These are phyloP conservation scores for Drosophila malerkotliana DNA, from an alignment of 1,140 invertebrate species.

Conservation along the genomic window DNA sequence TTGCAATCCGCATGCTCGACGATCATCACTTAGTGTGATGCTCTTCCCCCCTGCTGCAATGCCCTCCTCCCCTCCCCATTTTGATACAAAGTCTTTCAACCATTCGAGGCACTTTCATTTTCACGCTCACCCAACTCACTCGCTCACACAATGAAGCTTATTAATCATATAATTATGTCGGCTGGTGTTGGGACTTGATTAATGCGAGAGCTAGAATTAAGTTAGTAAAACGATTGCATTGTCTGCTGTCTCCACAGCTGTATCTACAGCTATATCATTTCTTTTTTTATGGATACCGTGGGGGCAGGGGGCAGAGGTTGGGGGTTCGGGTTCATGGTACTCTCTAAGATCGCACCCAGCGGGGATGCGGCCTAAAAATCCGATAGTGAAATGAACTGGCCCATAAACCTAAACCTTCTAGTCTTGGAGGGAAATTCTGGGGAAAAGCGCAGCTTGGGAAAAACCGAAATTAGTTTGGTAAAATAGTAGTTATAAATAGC, in stretches of 20 bases:
- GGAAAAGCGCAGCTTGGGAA: conserved; percentile 28
- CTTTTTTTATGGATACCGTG: conserved; percentile 18
- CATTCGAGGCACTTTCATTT: conserved; percentile 64
- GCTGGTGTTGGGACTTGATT: conserved; percentile 47
- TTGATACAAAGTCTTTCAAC: conserved; percentile 20
- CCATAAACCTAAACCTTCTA: not conserved
- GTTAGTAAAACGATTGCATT: conserved; percentile 71
- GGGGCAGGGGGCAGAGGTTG: conserved; percentile 1
- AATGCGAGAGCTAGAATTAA: conserved; percentile 63
- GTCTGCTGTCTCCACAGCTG: conserved; percentile 21
- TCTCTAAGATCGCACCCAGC: conserved; percentile 22
- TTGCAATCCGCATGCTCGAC: conserved; percentile 65
- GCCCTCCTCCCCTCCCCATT: not conserved
- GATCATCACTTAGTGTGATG: conserved; percentile 39
- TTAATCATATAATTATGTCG: conserved; percentile 71
- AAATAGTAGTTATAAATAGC: conserved; percentile 10
- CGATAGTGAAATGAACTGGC: conserved; percentile 41
- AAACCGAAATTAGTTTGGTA: conserved; percentile 27
- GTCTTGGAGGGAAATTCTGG: conserved; percentile 15
- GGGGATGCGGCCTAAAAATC: conserved; percentile 34
- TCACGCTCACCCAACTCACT: conserved; percentile 57
- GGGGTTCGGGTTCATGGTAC: conserved; percentile 4
- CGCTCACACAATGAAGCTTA: conserved; percentile 62
- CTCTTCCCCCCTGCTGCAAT: not conserved
- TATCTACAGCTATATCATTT: conserved; percentile 15